Base-by-base conservation (phyloP, 2,113 vertebrate species). In the Tetrax tetrax region DNA sequence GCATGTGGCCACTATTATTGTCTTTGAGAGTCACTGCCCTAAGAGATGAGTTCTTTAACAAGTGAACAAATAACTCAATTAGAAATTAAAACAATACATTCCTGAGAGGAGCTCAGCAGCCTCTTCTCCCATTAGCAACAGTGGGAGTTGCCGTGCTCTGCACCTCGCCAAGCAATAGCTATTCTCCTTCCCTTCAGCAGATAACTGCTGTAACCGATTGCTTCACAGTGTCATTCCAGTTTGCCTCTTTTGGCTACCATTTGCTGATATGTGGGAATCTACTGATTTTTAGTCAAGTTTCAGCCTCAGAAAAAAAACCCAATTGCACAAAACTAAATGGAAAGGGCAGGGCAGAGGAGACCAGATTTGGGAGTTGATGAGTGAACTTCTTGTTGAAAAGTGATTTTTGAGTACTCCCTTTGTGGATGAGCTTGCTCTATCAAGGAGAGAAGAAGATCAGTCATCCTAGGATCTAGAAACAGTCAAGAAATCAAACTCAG, bases 21-120 rank as follows among this genome's bases (percentile, higher is more conserved):
- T 78, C 69, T 95, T 54, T 71, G 59, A 87, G 89, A 95, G 60
- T 54, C 94, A 38, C 80, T 84, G 65, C 65, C 77, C 69, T 84
- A 61, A 89, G 74, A 95, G 65, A 84, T 65, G 69, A 84, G 54
- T 38, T 89, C 57, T 91, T 80, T 82, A 93, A 89, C 54, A 95
- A 95, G 92, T 87, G 87, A 95, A 91, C 66, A 85, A 95, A 76
- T 87, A 85, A 78, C 56, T 74, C 88, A 83, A 74, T 77, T 75
- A 87, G 83, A 96, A 96, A 95, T 87, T 68, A 93, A 95, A 96
- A 28, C 72, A 54, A 70, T 71, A 65, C 69, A 61, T 91, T 91
- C 76, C 94, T 85, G 77, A 87, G 89, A 72, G 60, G 35, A 80
- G 51, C 63, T 89, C 70, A 38, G 59, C 29, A 89, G 77, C 65